phyloP scores from a whole-genome alignment of 2,113 vertebrate genomes.

The Erythrocebus patas region DNA sequence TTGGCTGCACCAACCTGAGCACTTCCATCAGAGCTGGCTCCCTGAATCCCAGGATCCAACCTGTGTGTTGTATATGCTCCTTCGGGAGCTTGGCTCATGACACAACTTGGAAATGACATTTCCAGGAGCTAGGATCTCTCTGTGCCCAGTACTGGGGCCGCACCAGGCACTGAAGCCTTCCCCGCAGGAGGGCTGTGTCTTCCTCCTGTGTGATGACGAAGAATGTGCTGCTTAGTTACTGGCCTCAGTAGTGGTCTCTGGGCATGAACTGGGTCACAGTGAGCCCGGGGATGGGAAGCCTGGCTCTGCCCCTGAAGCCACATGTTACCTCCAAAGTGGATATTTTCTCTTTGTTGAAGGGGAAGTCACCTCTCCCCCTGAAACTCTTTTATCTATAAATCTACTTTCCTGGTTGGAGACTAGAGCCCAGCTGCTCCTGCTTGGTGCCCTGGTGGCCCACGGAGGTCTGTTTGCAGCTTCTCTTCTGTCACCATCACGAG shows the following conservation, averaged over 20 bases:
- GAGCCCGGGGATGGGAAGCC: not conserved
- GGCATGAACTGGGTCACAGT: not conserved
- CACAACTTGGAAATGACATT: not conserved
- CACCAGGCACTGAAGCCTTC: not conserved
- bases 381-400: not conserved
- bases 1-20: not conserved
- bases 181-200: not conserved
- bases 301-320: not conserved
- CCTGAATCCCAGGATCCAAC: not conserved
- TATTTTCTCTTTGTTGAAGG: not conserved
- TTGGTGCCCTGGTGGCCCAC: not conserved
- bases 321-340: not conserved
- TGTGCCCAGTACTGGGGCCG: not conserved
- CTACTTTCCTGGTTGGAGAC: too few relatives aligned
- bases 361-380: not conserved
- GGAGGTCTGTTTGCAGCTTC: not conserved
- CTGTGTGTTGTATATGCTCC: not conserved
- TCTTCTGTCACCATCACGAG: not conserved
- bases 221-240: not conserved
- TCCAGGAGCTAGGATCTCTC: not conserved
- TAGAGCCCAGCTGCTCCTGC: not conserved
- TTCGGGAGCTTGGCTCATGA: not conserved
- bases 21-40: too few relatives aligned
- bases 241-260: not conserved
- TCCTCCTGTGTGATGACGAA: not conserved